Evolutionary conservation across 2,113 vertebrate species (phyloP).

Genomic region (Chloebia gouldiae): DNA sequence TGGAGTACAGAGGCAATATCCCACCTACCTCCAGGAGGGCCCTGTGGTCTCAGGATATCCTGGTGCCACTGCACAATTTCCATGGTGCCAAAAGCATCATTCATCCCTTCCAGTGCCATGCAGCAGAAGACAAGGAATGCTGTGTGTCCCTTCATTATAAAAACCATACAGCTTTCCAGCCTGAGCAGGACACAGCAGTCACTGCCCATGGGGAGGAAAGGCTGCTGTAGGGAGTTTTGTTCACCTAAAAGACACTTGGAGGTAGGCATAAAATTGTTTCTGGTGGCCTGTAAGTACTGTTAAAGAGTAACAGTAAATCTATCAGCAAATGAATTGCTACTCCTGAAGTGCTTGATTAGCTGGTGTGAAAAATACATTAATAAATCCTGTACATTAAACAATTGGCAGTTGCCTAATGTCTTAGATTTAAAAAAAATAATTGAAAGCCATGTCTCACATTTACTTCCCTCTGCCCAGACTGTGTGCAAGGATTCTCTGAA

Average conservation of each 20-base stretch:
- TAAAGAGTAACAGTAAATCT: neutral
- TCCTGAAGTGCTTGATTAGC: neutral
- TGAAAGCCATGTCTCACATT: neutral
- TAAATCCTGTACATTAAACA: neutral
- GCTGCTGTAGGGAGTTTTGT: neutral
- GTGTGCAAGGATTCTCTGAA: neutral
- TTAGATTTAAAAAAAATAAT: neutral
- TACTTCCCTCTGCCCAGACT: neutral
- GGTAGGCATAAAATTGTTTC: neutral
- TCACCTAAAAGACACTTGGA: neutral
- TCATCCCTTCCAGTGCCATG: neutral
- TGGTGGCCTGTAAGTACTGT: neutral
- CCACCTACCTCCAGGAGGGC: neutral
- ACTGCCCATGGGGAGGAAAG: neutral
- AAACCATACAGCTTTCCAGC: neutral
- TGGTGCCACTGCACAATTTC: neutral
- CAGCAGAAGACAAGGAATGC: neutral
- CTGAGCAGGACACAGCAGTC: neutral
- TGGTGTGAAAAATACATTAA: neutral
- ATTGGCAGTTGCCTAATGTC: neutral
- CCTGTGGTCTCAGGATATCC: neutral
- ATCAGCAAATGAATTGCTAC: neutral
- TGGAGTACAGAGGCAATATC: neutral
- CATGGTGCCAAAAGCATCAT: rapidly evolving
- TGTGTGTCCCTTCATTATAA: neutral